Base-by-base conservation (phyloP, 2,113 vertebrate genomes). In the Oryzias melastigma region DNA sequence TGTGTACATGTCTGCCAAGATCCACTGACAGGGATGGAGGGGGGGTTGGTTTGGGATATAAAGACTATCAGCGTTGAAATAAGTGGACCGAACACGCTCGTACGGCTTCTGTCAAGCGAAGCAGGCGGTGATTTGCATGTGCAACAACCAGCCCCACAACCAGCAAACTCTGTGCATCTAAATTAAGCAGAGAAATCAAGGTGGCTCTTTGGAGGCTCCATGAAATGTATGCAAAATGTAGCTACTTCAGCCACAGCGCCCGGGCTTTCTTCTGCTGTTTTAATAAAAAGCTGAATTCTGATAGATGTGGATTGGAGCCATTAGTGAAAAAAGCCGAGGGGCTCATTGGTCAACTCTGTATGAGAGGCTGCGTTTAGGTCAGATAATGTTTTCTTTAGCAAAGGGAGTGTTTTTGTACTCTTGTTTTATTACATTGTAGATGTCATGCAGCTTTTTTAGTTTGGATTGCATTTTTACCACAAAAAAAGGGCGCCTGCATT, bases 211-310 rank as follows among this genome's bases (percentile, higher is more conserved):
- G 46, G 67, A 81, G 35, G 73, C 67, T 27, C 77, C 75, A 53
- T 88, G 80, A 88, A 89, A 89, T 90, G 82, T 89, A 90, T 90
- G 87, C 85, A 90, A 87, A 90, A 87, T 64, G 79, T 77, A 75
- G 68, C 80, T 80, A 86, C 87, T 89, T 85, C 69, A 87, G 71
- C 63, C 71, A 71, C 72, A 78, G 75, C 75, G 47, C 7, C 50
- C 62, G 52, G 44, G 53, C 68, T 60, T 74, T 46, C 55, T 62
- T 68, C 68, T 52, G 62, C 75, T 85, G 73, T 84, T 84, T 78
- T 52, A 81, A 71, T 72, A 74, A 48, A 35, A 24, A 3, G 43
- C 62, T 43, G 68, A 60, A 75, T 81, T 70, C 29, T 70, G 74
- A 59, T 60, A 51, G 67, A 47, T 64, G 62, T 58, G 66, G 75